Evolutionary conservation across 2,113 vertebrate genomes (phyloP).

Genomic region (Synchiropus splendidus): DNA sequence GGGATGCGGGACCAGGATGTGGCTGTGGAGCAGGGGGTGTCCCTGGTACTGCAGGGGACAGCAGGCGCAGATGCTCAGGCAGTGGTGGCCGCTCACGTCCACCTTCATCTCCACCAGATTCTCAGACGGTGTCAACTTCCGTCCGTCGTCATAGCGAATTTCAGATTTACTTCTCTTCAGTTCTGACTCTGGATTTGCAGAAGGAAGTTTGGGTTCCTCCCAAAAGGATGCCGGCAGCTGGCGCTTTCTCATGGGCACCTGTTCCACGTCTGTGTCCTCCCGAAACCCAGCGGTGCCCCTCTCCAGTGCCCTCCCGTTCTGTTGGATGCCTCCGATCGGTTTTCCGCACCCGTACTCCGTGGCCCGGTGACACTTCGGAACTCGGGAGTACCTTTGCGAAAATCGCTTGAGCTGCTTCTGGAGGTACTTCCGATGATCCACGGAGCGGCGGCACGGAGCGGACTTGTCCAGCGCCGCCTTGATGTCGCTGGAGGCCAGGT

Average conservation of each 20-base stretch:
- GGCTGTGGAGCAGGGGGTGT: slow-evolving; percentile 68
- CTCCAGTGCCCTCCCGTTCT: slow-evolving; percentile 28
- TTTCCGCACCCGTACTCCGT: slow-evolving; percentile 60
- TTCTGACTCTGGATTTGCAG: slow-evolving; percentile 43
- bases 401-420: slow-evolving; percentile 97
- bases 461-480: slow-evolving; percentile 96
- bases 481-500: slow-evolving; percentile 96
- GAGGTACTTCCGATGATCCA: slow-evolving; percentile 95
- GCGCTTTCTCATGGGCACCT: slow-evolving; percentile 93
- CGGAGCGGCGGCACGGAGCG: slow-evolving; percentile 88
- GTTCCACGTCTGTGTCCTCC: slow-evolving; percentile 52
- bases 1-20: slow-evolving; percentile 63
- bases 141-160: slow-evolving; percentile 4
- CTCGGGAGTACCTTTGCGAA: slow-evolving; percentile 86
- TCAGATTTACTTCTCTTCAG: slow-evolving; percentile 36
- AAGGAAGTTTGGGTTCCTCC: slow-evolving; percentile 82
- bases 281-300: slow-evolving; percentile 33
- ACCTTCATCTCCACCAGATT: slow-evolving; percentile 56
- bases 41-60: slow-evolving; percentile 84
- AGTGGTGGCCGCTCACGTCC: slow-evolving; percentile 60
- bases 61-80: slow-evolving; percentile 73
- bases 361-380: slow-evolving; percentile 75
- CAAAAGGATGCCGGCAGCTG: slow-evolving; percentile 95
- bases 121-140: slow-evolving; percentile 68
- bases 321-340: slow-evolving; percentile 22